These are phyloP conservation scores for Oxystoma pomonae DNA, from an alignment of 2,888 invertebrate species.

Conservation along the genomic window DNA sequence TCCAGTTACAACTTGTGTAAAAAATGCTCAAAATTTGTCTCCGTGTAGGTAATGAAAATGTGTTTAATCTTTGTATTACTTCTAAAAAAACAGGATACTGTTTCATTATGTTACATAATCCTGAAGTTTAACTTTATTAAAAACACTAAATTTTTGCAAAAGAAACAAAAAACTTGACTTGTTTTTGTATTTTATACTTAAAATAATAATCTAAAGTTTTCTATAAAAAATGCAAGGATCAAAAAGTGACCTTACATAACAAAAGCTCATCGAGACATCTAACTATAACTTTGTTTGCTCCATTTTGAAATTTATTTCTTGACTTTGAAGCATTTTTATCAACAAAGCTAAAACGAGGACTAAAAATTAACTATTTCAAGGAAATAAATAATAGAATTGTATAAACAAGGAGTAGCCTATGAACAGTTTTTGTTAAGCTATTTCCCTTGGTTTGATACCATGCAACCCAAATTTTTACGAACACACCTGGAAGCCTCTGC, in stretches of 20 bases:
- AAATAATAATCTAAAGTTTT: no score
- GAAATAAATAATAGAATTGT: constrained; percentile 5
- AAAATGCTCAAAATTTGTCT: no score
- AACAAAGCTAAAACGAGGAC: constrained; percentile 5
- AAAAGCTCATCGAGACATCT: background rate
- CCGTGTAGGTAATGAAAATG: no score
- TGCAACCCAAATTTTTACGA: background rate
- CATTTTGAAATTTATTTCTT: background rate
- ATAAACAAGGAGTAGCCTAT: background rate
- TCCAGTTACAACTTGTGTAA: no score
- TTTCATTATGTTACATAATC: no score
- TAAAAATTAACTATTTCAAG: constrained; percentile 12
- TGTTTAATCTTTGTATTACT: no score
- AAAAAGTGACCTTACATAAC: background rate
- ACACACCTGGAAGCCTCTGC: background rate
- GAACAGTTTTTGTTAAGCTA: background rate
- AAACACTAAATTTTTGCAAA: no score
- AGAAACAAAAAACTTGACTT: no score
- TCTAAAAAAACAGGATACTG: no score
- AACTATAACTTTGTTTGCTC: background rate
- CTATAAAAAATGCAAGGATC: no score
- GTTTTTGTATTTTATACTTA: no score
- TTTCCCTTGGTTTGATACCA: background rate
- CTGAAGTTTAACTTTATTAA: no score
- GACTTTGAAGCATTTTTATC: constrained; percentile 4